Evolutionary conservation across 2,888 invertebrate genomes (phyloP).

Genomic region (Microctonus aethiopoides): DNA sequence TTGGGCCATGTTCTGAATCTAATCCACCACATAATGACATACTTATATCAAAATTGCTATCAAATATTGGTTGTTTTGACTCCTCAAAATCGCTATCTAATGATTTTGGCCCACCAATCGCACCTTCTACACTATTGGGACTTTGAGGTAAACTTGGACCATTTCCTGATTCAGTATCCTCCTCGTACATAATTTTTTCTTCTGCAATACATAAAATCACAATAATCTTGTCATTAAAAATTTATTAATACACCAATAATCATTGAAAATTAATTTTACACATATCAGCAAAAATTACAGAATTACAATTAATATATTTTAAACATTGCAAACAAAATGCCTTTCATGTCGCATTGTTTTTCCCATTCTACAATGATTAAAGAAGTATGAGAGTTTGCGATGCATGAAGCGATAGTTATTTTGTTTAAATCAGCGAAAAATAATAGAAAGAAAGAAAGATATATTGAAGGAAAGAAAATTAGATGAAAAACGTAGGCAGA

Average conservation of each 20-base stretch:
- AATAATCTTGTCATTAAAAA: background rate
- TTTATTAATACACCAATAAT: background rate
- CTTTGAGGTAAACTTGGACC: slow-evolving; percentile 96
- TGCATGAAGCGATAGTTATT: background rate
- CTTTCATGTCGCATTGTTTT: background rate
- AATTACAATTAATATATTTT: background rate
- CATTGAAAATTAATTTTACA: background rate
- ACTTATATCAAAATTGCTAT: slow-evolving; percentile 71
- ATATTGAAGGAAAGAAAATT: background rate
- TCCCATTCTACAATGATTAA: background rate
- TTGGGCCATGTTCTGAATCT: slow-evolving; percentile 68
- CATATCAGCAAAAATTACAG: background rate
- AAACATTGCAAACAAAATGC: background rate
- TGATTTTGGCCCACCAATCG: slow-evolving; percentile 74
- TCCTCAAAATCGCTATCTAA: slow-evolving; percentile 88
- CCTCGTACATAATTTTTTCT: slow-evolving; percentile 75
- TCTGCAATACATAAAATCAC: slow-evolving; percentile 45
- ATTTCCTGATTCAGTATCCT: slow-evolving; percentile 96
- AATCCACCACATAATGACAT: slow-evolving; percentile 83
- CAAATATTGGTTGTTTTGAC: slow-evolving; percentile 68
- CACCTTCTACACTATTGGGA: slow-evolving; percentile 88
- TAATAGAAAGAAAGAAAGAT: background rate
- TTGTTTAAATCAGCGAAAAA: background rate
- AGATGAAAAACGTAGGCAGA: background rate
- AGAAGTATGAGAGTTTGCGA: background rate